Conservation (phyloP, 2,888 invertebrate genomes). For the Philhelius pedissequus region DNA sequence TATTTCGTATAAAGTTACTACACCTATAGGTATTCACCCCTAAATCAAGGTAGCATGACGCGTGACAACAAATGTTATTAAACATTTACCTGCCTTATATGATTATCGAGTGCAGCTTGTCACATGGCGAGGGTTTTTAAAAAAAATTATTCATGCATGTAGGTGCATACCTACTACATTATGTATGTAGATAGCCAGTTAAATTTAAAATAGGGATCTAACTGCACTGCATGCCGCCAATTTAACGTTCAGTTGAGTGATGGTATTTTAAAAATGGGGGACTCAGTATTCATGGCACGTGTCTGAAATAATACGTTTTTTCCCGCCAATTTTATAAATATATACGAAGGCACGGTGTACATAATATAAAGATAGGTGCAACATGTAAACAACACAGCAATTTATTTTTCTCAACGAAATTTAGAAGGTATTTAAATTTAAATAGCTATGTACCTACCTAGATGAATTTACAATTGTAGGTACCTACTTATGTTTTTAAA, state of each 20-base stretch:
- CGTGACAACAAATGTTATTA: conserved; percentile 39
- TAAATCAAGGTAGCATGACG: conserved; percentile 40
- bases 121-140: not conserved
- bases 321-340: conserved; percentile 30
- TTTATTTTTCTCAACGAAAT: no score
- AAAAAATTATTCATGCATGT: not conserved
- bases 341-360: no score
- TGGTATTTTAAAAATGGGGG: conserved; percentile 8
- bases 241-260: conserved; percentile 15
- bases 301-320: conserved; percentile 27
- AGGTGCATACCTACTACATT: no score
- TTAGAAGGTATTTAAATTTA: no score
- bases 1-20: not conserved
- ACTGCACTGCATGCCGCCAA: conserved; percentile 32
- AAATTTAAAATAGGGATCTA: not conserved
- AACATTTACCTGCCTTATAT: conserved; percentile 30
- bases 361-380: no score
- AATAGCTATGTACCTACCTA: no score
- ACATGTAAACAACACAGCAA: no score
- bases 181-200: not conserved
- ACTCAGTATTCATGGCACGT: conserved; percentile 38
- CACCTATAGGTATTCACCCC: conserved; percentile 18
- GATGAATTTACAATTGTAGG: no score
- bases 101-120: conserved; percentile 21
- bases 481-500: no score